Base-by-base conservation (phyloP, 2,888 invertebrate species). In the Torymus tubicola region DNA sequence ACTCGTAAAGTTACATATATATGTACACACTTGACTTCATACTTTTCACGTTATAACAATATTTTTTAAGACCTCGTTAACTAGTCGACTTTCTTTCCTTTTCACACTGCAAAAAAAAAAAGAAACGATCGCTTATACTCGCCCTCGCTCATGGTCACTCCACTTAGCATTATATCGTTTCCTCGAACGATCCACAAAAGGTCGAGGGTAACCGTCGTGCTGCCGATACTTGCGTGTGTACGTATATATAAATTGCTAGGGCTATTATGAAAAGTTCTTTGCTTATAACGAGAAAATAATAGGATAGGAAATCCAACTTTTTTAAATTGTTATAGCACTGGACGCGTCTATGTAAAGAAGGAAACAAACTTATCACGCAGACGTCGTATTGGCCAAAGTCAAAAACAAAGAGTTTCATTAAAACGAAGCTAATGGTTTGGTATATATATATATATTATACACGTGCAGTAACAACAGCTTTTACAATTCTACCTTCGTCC, bases 141-240 rank as follows among this genome's bases (percentile, higher is more conserved):
- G 31, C 24, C 18, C 52, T 63, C 21, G 76, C 60, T 72, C 67
- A 61, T 21, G 79, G 73, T 55, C 60, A 68, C 60, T 52, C 57
- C 52, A 72, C 61, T 69, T 79, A 79, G 63, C 58, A 73, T 78
- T 57, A 69, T 63, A 69, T 61, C 57, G 53, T 53, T 67, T 71
- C 60, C 52, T 2, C 60, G 64, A 71, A 42, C 14, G 14, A 65
- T n/a, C n/a, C n/a, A 21, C 13, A 57, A 42, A 12, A 24, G 31
- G 18, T 16, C 12, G 24, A 24, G 24, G 24, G 24, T 24, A 24
- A 24, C 2, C 24, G 24, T 3, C 2, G 24, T 3, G 24, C 24
- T 2, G 24, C 24, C 24, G 24, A 24, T 24, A 24, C 3, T 2
- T 3, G 2, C 24, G 24, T 24, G 24, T 24, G 24, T n/a, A n/a